phyloP scores from a whole-genome alignment of 2,888 invertebrate species.

The Eupithecia abbreviata region DNA sequence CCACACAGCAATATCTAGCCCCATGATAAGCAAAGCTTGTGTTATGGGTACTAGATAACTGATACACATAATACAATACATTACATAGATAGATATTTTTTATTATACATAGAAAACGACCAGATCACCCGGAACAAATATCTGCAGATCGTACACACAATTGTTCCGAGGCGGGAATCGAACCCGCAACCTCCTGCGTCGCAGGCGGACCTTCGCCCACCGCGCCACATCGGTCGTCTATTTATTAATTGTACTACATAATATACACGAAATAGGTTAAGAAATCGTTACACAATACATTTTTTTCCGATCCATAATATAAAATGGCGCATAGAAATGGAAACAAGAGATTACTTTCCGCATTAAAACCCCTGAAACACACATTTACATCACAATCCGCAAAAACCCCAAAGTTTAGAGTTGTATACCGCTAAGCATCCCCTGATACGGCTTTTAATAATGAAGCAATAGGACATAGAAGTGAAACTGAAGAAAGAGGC shows the following conservation, averaged over 20 bases:
- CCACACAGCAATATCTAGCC: too few relatives aligned
- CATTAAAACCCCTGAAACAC: conserved; percentile 16
- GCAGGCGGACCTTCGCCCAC: too few relatives aligned
- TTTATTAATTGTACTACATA: background rate
- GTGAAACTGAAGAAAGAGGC: conserved; percentile 6
- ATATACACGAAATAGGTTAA: background rate
- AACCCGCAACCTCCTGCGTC: too few relatives aligned
- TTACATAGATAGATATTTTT: too few relatives aligned
- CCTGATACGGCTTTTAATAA: conserved; percentile 10
- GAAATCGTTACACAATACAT: background rate
- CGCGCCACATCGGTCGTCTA: too few relatives aligned
- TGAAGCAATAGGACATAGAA: conserved; percentile 8
- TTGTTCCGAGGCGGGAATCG: too few relatives aligned
- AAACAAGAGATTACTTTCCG: conserved; percentile 16
- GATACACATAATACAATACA: too few relatives aligned
- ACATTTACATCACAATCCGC: conserved; percentile 32
- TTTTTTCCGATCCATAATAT: background rate
- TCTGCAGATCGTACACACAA: too few relatives aligned
- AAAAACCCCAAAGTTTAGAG: conserved; percentile 29
- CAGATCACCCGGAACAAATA: too few relatives aligned
- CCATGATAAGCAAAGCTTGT: too few relatives aligned
- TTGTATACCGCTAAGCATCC: conserved; percentile 21
- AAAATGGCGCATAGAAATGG: background rate
- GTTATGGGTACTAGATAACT: too few relatives aligned
- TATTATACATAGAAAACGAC: too few relatives aligned